Evolutionary conservation across 30 jellyfish, hydroid and myxozoan genomes (phyloP), one percentile per base, ranked within the genome.

Genomic region (Pseudorhiza aurosa): DNA sequence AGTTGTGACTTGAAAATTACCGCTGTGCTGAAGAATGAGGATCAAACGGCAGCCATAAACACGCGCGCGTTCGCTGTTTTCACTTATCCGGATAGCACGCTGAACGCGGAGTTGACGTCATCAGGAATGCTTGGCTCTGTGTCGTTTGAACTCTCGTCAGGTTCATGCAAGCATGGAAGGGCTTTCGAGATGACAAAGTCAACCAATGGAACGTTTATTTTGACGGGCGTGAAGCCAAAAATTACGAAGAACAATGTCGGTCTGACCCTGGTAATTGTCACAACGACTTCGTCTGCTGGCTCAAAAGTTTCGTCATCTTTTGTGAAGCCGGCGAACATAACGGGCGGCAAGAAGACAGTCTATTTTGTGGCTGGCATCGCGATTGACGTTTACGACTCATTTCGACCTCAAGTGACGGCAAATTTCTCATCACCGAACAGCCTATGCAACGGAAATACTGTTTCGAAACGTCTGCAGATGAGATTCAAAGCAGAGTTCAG

Each of bases 391-490:
- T 78, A 14, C 63, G 82, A 73, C 18, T 49, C 87, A 53, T 69
- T 32, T 65, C 60, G 39, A 28, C 96, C 98, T 0, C 96, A 91
- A 82, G 31, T 33, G 21, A 33, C 21, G 6, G 75, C 45, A 42
- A 59, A 70, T 40, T 62, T 91, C 28, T 37, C 75, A 4, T 72
- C 78, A 37, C 32, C 96, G 30, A 51, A 85, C 55, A 56, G 40
- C 43, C 33, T 88, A 14, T 91, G 98, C 49, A 53, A 46, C 26
- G 79, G 70, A n/a, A 96, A 93, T 4, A 36, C 68, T 9, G 87
- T 67, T 3, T 24, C 81, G 7, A 62, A 56, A 25, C 75, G 79
- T n/a, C 33, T 91, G 24, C 56, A 50, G 25, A 11, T 91, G 72
- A 36, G 28, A 49, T 83, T 84, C 72, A 77, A 65, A 27, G 55